Evolutionary conservation across 2,797 vertebrate species (phyloP).

Genomic region (Tokudaia muenninki): DNA sequence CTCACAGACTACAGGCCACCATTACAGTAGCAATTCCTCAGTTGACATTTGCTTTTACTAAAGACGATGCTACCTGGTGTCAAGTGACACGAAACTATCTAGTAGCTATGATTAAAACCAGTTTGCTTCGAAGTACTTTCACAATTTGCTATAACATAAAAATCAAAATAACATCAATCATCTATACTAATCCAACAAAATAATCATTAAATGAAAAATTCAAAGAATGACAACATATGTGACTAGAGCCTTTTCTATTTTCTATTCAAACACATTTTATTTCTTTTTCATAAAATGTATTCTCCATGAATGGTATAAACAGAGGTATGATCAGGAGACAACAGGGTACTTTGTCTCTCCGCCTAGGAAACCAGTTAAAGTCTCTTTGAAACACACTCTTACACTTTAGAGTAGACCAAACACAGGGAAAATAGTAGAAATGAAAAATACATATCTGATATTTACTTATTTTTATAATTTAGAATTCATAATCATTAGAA

Average conservation of each 20-base stretch:
- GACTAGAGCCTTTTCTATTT: constrained; percentile 25
- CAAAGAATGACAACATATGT: constrained; percentile 32
- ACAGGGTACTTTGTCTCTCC: background rate
- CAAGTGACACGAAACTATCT: background rate
- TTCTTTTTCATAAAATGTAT: constrained; percentile 63
- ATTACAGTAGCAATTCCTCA: background rate
- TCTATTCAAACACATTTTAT: constrained; percentile 54
- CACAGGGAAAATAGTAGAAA: background rate
- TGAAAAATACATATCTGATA: background rate
- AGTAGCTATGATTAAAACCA: constrained; percentile 1
- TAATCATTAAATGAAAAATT: constrained; percentile 47
- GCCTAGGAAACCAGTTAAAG: background rate
- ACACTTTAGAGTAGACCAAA: background rate
- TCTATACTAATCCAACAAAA: constrained; percentile 55
- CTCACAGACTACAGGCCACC: background rate
- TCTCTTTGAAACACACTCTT: constrained; percentile 18
- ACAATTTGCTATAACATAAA: background rate
- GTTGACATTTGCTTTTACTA: background rate
- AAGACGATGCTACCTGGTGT: background rate
- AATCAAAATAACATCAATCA: constrained; percentile 12
- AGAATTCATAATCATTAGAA: background rate
- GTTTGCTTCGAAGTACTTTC: constrained; percentile 8
- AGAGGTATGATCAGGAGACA: constrained; percentile 52
- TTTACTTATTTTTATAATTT: background rate
- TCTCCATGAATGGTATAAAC: constrained; percentile 31